Conservation (phyloP, 1,140 invertebrate genomes). For the Drosophila murphyi region DNA sequence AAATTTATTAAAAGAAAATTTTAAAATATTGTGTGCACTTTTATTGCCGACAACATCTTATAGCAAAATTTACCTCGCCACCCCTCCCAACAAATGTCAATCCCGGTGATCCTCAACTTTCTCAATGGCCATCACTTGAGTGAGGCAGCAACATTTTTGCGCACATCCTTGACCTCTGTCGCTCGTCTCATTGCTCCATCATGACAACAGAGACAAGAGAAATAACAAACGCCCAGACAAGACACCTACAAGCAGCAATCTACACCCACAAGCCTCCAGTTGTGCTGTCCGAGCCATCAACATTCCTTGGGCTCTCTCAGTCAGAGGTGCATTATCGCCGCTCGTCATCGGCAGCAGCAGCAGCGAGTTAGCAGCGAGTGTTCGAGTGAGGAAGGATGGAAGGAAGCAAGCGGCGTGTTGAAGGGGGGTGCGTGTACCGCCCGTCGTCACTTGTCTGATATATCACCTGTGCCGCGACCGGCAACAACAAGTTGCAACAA, state of each 20-base stretch:
- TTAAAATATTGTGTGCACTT: background rate
- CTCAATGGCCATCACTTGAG: slow-evolving; percentile 47
- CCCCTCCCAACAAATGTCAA: slow-evolving; percentile 7
- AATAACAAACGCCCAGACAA: slow-evolving; percentile 54
- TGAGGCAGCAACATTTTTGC: slow-evolving; percentile 15
- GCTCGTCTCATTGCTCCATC: slow-evolving; percentile 24
- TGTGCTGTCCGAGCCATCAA: slow-evolving; percentile 55
- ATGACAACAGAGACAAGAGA: slow-evolving; percentile 32
- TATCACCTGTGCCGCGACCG: slow-evolving; percentile 70
- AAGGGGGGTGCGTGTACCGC: slow-evolving; percentile 35
- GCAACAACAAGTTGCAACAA: slow-evolving; percentile 33
- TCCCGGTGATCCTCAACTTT: slow-evolving; percentile 30
- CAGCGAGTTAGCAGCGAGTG: slow-evolving; percentile 1
- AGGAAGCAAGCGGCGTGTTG: background rate
- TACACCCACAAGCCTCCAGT: slow-evolving; percentile 52
- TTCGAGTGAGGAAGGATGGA: background rate
- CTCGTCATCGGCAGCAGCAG: slow-evolving; percentile 62
- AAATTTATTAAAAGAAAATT: background rate
- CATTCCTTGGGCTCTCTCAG: slow-evolving; percentile 61
- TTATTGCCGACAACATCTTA: background rate
- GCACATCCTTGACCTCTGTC: slow-evolving; percentile 71
- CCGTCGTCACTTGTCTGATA: slow-evolving; percentile 82
- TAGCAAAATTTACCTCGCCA: background rate
- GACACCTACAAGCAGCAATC: slow-evolving; percentile 58
- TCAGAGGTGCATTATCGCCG: slow-evolving; percentile 65